Percentiles rank a stretch among this genome's conserved stretches.
These are phyloP conservation scores for Cyanoramphus novaezelandiae DNA, from an alignment of 2,113 vertebrate genomes.

Conservation along the genomic window DNA sequence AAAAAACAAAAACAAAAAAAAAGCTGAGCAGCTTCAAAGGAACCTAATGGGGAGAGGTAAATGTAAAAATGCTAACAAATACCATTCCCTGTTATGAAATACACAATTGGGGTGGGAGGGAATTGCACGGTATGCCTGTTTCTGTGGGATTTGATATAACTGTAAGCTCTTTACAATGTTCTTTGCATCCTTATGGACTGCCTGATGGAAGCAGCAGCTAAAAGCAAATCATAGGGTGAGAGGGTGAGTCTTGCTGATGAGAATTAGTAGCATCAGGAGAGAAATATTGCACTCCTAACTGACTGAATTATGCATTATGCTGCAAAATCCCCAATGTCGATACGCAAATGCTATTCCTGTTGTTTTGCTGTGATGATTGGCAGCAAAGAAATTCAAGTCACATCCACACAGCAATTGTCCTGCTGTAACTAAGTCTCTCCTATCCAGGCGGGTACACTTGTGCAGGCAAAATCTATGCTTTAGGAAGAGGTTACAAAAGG, in stretches of 20 bases:
- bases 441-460: not conserved
- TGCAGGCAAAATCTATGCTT: not conserved
- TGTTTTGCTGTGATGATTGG: constrained; percentile 38
- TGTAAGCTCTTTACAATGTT: not conserved
- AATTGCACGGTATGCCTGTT: not conserved
- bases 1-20: not conserved
- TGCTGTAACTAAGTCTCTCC: constrained; percentile 23
- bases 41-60: not conserved
- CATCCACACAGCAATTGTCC: constrained; percentile 31
- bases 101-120: not conserved
- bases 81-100: not conserved
- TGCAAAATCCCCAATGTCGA: constrained; percentile 6
- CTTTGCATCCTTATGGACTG: not conserved
- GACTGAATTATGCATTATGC: constrained; percentile 42
- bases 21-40: not conserved
- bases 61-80: not conserved
- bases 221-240: not conserved
- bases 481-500: not conserved
- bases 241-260: constrained; percentile 2
- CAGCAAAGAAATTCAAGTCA: constrained; percentile 59
- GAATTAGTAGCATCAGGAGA: constrained; percentile 38
- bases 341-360: constrained; percentile 1
- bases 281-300: not conserved
- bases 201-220: constrained; percentile 12
- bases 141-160: not conserved